Evolutionary conservation across 2,797 vertebrate genomes (phyloP).

Genomic region (Trematomus bernacchii): DNA sequence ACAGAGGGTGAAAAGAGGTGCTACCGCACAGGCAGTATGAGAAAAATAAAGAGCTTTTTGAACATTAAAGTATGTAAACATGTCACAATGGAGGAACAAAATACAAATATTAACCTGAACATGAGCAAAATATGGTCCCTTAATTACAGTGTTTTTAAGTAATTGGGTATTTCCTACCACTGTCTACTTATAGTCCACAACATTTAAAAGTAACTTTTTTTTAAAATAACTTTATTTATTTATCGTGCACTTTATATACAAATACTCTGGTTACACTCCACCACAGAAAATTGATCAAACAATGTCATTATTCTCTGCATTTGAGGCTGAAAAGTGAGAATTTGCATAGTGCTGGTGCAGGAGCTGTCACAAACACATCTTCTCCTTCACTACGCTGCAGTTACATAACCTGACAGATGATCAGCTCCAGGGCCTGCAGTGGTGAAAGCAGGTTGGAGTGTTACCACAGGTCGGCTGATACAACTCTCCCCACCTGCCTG

Average conservation of each 20-base stretch:
- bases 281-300: not conserved
- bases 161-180: too few relatives aligned
- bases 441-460: constrained; percentile 29
- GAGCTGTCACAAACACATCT: constrained; percentile 24
- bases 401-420: constrained; percentile 46
- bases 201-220: too few relatives aligned
- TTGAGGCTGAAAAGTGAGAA: not conserved
- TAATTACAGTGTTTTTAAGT: too few relatives aligned
- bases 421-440: constrained; percentile 16
- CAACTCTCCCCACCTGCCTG: constrained; percentile 42
- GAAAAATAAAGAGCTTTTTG: too few relatives aligned
- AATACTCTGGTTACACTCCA: not conserved
- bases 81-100: too few relatives aligned
- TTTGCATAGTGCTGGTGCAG: not conserved
- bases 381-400: constrained; percentile 13
- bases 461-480: constrained; percentile 4
- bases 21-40: too few relatives aligned
- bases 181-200: too few relatives aligned
- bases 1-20: too few relatives aligned
- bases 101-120: too few relatives aligned
- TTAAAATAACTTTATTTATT: not conserved
- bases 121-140: too few relatives aligned
- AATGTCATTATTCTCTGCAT: not conserved
- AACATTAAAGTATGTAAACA: too few relatives aligned
- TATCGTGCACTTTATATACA: not conserved